phyloP scores from a whole-genome alignment of 1,140 invertebrate genomes.

The Magallana ariakensis region DNA sequence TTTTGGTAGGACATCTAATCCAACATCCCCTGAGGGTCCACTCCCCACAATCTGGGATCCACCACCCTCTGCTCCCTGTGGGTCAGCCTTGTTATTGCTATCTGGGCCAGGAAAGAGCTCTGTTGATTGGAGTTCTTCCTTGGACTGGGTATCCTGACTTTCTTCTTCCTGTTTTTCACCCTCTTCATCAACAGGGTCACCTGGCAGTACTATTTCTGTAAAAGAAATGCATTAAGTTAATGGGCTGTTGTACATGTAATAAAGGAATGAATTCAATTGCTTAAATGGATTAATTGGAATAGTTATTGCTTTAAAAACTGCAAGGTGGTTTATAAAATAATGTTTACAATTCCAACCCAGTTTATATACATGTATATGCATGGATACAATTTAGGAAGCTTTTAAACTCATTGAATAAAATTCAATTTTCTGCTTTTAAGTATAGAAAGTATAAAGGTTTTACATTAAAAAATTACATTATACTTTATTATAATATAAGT shows the following conservation, averaged over 20 bases:
- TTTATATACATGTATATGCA: no score
- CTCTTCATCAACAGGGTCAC: slow-evolving; percentile 55
- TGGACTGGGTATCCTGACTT: background rate
- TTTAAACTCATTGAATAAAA: no score
- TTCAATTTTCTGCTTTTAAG: no score
- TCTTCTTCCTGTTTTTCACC: background rate
- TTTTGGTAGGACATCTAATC: background rate
- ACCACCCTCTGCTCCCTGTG: background rate
- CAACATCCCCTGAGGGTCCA: background rate
- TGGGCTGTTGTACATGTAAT: no score
- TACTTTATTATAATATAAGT: no score
- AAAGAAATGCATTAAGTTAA: background rate
- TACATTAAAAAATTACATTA: no score
- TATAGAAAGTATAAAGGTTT: no score
- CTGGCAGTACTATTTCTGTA: slow-evolving; percentile 56
- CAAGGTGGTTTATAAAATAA: no score
- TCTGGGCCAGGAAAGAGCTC: background rate
- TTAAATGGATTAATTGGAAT: no score
- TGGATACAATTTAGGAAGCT: no score
- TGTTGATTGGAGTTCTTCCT: background rate
- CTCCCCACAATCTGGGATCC: background rate
- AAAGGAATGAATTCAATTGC: background rate
- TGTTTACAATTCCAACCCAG: no score
- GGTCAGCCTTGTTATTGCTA: background rate
- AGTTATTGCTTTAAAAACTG: no score